Base-by-base conservation (phyloP, 2,797 vertebrate species). In the Sarcoramphus papa region DNA sequence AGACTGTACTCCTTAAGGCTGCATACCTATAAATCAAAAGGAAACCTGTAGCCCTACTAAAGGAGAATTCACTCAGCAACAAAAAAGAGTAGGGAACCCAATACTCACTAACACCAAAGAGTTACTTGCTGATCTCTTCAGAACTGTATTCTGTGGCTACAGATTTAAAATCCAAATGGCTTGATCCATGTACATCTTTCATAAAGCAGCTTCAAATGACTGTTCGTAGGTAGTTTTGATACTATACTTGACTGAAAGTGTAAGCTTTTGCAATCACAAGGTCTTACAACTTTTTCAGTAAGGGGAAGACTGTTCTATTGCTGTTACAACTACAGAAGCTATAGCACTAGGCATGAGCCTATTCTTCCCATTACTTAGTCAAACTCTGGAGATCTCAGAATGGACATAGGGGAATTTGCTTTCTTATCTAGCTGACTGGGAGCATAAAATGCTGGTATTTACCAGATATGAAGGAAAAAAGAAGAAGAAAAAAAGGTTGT, bases 311-410 rank as follows among this genome's bases (percentile, higher is more conserved):
- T n/a, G 17, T 37, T 74, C 20, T 53, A 5, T 27, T 73, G 12
- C 7, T 43, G 10, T 67, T 45, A 54, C 5, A 81, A 20, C 15
- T 59, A 41, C 10, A 74, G 23, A n/a, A 68, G 9, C 0, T 31
- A 13, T 4, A 50, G 6, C 4, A 31, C 23, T 48, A 48, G 3
- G 2, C 4, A 15, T 37, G 3, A 91, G 2, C 2, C 5, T 68
- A 4, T 73, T 68, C 23, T 37, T 72, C 45, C 40, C 19, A 40
- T 53, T 45, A 14, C 7, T 60, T 45, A 41, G 7, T 45, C 23
- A 41, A 47, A 56, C 3, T 17, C 43, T 47, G 11, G 16, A 69
- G 8, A 28, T 64, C 12, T n/a, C 68, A 51, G 31, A 59, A 24
- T 20, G 8, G 1, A 43, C 24, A 3, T 12, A 68, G 21, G 25